Base-by-base conservation (phyloP, 1,140 invertebrate species). In the Polyergus mexicanus region DNA sequence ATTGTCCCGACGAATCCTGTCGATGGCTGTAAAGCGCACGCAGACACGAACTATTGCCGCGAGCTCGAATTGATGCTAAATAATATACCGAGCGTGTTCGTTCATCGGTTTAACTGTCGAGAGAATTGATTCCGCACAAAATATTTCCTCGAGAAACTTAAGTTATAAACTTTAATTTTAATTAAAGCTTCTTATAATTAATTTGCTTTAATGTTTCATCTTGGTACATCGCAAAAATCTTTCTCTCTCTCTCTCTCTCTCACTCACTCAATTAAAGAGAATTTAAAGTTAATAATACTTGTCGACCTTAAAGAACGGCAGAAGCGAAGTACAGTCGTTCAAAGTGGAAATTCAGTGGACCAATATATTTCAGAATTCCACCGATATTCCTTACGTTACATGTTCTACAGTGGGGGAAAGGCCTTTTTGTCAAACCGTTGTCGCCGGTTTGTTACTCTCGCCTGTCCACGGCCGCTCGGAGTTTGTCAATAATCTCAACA, bases 301-400 rank as follows among this genome's bases (percentile, higher is more conserved):
- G 51, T 60, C 47, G 38, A 72, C 19, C 2, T 47, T 58, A 10
- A 16, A 60, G 25, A 56, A 32, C 22, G 35, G 1, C 22, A 69
- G 16, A 76, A 68, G 35, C 35, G 38, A 60, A 60, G 25, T 35
- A 62, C 54, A 35, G 13, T 47, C 54, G 22, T 71, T 83, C 78
- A 35, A 44, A 60, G 25, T 25, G 65, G 87, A 69, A 51, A 86
- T 58, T 47, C 84, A 89, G 71, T 74, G 84, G 72, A 54, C 88
- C 60, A 89, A n/a, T 32, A 51, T 51, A 47, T 60, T 32, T 58
- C 54, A 71, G 60, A 89, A 66, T 60, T 88, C 32, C 88, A 89
- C 87, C 75, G 87, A 74, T 54, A 86, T 86, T 72, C 72, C 75
- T 54, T 44, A 66, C 19, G 38, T 58, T 78, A 35, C n/a, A 47